Base-by-base conservation (phyloP, 2,113 vertebrate genomes). In the Paradoxurus hermaphroditus region DNA sequence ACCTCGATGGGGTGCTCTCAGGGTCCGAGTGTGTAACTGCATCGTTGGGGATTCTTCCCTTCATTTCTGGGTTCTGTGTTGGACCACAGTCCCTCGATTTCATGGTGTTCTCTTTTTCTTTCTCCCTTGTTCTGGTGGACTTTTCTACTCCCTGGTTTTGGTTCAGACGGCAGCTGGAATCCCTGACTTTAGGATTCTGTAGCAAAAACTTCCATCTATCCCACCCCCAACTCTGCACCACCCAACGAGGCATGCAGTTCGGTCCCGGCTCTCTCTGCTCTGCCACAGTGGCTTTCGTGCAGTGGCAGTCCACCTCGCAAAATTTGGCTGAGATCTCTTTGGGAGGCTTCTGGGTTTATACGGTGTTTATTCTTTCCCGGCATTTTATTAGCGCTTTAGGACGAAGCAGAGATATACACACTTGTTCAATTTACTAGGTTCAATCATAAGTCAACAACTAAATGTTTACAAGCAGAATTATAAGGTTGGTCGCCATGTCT, bases 361-460 rank as follows among this genome's bases (percentile, higher is more conserved):
- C 46, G 93, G 56, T 34, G 90, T 90, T 87, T 68, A 81, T 87
- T 79, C 72, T 31, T 72, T 78, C 62, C 29, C 68, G 62, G 86
- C 78, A 78, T 89, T 94, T 95, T 72, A 94, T 36, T 62, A 51
- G 94, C 16, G 65, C 93, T 97, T 94, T 6, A n/a, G 91, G 89
- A 97, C 53, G 62, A 89, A 89, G 72, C 5, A 36, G 34, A 96
- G 93, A 81, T 77, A 62, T 6, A 92, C 11, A 44, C 27, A 86
- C 44, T 92, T 96, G 67, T 91, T 95, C 83, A 86, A 86, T 95
- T 97, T 79, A 95, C 84, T 83, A n/a, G 31, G 21, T 56, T 87
- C 84, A 75, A 81, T 25, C 70, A 56, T 70, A 95, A 90, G 68
- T 92, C 84, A 93, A 91, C 86, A 56, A 94, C 79, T 92, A 51